A percentile compares a stretch with the other conserved stretches of the same genome.
Conservation (phyloP, 2,113 vertebrate genomes). For the Pluvialis apricaria region DNA sequence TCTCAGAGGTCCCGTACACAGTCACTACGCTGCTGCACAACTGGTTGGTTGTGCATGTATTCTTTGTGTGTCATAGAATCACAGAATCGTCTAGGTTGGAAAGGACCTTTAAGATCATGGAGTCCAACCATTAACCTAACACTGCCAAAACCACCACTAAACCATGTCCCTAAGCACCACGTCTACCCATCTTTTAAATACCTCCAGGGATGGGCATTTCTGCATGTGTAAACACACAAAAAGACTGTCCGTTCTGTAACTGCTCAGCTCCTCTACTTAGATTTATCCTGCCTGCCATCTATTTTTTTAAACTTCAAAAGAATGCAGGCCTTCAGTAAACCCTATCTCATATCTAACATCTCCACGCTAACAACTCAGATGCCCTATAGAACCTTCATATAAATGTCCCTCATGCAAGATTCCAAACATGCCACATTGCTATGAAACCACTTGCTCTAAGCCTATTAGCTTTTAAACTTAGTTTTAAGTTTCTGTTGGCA, state of each 20-base stretch:
- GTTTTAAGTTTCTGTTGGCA: neutral
- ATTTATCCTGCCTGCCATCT: neutral
- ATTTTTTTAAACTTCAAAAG: neutral
- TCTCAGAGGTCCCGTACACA: neutral
- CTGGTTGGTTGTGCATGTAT: rapidly evolving
- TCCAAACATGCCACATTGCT: rapidly evolving
- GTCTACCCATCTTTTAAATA: neutral
- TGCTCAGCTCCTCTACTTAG: neutral
- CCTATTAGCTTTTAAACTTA: neutral
- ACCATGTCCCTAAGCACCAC: neutral
- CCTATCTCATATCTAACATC: neutral
- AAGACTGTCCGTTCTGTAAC: neutral
- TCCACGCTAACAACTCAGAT: neutral
- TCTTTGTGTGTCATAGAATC: neutral
- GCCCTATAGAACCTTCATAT: neutral
- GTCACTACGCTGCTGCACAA: rapidly evolving
- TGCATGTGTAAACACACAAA: neutral
- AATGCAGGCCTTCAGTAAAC: neutral
- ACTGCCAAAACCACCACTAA: neutral
- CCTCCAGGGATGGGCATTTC: neutral
- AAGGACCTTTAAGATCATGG: neutral
- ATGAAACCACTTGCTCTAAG: neutral
- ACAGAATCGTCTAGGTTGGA: neutral
- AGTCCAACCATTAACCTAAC: neutral
- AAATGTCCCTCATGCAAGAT: neutral